These are phyloP conservation scores for Tinamus guttatus DNA, from an alignment of 2,113 vertebrate genomes.

Conservation along the genomic window DNA sequence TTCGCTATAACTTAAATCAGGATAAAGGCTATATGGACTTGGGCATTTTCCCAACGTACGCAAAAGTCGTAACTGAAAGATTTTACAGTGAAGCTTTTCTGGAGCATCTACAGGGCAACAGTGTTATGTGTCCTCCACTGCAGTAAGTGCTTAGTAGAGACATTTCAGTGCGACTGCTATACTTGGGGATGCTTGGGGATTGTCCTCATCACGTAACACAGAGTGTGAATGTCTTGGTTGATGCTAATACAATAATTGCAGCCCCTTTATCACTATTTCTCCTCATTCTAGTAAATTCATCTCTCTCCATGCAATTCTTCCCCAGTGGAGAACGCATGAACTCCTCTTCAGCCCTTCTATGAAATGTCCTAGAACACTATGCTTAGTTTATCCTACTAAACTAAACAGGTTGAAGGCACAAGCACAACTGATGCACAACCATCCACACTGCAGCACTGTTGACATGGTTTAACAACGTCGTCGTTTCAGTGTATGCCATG, in stretches of 20 bases:
- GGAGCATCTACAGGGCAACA: background rate
- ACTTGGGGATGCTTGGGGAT: background rate
- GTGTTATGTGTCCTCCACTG: background rate
- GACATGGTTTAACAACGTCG: no score
- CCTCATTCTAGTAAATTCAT: no score
- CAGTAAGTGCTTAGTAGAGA: background rate
- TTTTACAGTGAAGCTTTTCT: background rate
- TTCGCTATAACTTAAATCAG: background rate
- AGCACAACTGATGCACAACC: no score
- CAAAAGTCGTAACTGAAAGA: conserved; percentile 13
- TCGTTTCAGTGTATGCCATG: no score
- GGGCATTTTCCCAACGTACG: background rate
- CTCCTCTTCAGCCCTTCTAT: background rate
- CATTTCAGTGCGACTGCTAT: background rate
- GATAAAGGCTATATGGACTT: background rate
- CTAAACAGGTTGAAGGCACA: background rate
- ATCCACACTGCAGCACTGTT: no score
- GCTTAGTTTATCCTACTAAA: no score
- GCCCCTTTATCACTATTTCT: no score
- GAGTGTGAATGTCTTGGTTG: no score
- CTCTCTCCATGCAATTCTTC: background rate
- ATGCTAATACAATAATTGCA: no score
- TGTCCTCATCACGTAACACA: no score
- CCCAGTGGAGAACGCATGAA: background rate
- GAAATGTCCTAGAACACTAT: no score